A percentile compares a stretch with the other conserved stretches of the same genome.
These are phyloP conservation scores for Leptosomus discolor DNA, from an alignment of 2,113 vertebrate species.

Conservation along the genomic window DNA sequence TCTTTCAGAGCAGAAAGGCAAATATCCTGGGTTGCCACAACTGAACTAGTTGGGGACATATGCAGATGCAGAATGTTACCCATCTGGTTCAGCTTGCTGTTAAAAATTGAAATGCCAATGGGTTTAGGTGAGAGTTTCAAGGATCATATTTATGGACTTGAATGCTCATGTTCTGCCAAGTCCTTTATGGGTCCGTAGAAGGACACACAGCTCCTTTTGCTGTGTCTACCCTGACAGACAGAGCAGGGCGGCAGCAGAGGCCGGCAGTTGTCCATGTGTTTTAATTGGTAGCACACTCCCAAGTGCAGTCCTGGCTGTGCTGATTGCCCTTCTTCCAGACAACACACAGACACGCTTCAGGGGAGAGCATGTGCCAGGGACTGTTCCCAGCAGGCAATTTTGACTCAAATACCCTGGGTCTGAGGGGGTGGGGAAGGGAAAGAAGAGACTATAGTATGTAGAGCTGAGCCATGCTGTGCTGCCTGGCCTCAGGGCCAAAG, in stretches of 20 bases:
- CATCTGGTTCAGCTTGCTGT: background rate
- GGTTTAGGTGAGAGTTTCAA: background rate
- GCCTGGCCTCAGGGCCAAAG: background rate
- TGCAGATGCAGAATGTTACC: background rate
- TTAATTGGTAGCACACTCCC: background rate
- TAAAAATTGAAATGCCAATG: background rate
- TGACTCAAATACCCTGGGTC: background rate
- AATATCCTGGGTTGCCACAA: background rate
- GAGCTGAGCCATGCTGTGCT: background rate
- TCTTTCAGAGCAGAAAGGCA: background rate
- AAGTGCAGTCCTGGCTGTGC: background rate
- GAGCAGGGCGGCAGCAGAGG: background rate
- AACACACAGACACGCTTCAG: background rate
- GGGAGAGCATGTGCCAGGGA: constrained; percentile 8
- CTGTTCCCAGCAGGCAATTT: constrained; percentile 20
- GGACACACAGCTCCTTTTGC: background rate
- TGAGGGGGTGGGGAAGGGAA: background rate
- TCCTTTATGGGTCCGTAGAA: background rate
- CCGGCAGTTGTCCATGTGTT: background rate
- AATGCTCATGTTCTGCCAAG: background rate
- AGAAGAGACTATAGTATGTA: constrained; percentile 3
- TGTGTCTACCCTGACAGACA: background rate
- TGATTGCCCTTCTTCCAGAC: constrained; percentile 12
- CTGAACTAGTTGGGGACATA: background rate
- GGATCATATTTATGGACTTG: background rate